These are phyloP conservation scores for Chalcosyrphus nemorum DNA, from an alignment of 2,888 invertebrate species.

Conservation along the genomic window DNA sequence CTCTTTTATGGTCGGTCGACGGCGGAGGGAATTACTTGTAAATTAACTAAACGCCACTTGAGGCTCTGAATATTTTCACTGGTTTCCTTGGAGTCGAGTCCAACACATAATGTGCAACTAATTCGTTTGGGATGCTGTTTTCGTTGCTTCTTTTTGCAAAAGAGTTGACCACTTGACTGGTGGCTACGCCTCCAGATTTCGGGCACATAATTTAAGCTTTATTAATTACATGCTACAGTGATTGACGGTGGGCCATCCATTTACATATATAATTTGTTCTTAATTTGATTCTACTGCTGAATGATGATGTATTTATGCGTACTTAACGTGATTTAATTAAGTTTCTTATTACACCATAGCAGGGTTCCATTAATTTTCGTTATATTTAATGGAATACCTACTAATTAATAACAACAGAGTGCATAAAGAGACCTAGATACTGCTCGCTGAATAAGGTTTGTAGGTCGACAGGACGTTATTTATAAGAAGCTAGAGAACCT, in stretches of 20 bases:
- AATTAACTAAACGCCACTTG: constrained; percentile 63
- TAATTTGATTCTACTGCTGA: constrained; percentile 52
- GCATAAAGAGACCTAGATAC: too few species aligned
- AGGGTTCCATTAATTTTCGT: not conserved
- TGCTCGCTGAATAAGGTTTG: too few species aligned
- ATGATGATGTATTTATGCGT: constrained; percentile 9
- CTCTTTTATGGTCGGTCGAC: constrained; percentile 4
- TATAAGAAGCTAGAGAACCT: too few species aligned
- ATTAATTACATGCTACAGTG: constrained; percentile 63
- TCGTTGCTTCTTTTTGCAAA: constrained; percentile 1
- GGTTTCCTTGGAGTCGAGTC: not conserved
- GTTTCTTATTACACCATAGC: not conserved
- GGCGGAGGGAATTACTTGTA: constrained; percentile 38
- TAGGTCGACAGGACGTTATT: too few species aligned
- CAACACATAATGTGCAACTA: constrained; percentile 22
- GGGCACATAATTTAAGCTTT: constrained; percentile 55
- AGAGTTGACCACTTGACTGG: constrained; percentile 51
- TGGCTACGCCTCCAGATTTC: constrained; percentile 59
- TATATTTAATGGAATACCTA: not conserved
- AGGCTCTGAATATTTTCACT: constrained; percentile 29
- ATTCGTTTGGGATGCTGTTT: constrained; percentile 21
- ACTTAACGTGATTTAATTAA: not conserved
- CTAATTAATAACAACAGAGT: not conserved
- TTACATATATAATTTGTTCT: constrained; percentile 65
- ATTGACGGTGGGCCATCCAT: constrained; percentile 61